phyloP scores from a whole-genome alignment of 2,113 vertebrate genomes.

The Hemiscyllium ocellatum region DNA sequence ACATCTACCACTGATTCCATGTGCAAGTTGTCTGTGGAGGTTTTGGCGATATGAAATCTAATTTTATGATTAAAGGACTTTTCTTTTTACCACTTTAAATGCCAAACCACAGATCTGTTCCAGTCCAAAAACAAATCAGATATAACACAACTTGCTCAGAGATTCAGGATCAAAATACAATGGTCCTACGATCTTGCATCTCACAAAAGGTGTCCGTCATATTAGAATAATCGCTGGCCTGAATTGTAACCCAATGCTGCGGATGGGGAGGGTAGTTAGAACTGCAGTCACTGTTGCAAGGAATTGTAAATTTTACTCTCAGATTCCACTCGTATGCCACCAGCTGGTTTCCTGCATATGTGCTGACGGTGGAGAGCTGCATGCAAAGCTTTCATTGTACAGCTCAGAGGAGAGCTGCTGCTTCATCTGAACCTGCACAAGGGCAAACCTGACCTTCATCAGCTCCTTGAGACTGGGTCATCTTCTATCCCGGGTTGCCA shows the following conservation, averaged over 20 bases:
- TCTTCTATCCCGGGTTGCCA: background rate
- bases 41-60: background rate
- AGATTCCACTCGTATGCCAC: background rate
- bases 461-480: background rate
- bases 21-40: background rate
- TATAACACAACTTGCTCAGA: background rate
- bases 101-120: background rate
- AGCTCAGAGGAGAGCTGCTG: background rate
- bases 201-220: background rate
- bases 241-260: background rate
- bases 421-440: background rate
- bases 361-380: background rate
- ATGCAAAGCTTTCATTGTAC: background rate
- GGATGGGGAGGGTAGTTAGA: background rate
- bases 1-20: background rate
- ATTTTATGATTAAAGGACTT: background rate
- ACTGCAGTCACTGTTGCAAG: background rate
- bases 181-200: background rate
- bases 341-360: background rate
- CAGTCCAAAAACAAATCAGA: background rate
- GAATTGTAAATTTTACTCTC: background rate
- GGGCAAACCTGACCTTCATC: background rate
- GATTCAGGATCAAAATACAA: background rate
- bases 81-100: background rate
- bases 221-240: background rate